Percentiles rank a stretch among this genome's conserved stretches.
Conservation (phyloP, 2,888 invertebrate species). For the Ptilodon capucinus region DNA sequence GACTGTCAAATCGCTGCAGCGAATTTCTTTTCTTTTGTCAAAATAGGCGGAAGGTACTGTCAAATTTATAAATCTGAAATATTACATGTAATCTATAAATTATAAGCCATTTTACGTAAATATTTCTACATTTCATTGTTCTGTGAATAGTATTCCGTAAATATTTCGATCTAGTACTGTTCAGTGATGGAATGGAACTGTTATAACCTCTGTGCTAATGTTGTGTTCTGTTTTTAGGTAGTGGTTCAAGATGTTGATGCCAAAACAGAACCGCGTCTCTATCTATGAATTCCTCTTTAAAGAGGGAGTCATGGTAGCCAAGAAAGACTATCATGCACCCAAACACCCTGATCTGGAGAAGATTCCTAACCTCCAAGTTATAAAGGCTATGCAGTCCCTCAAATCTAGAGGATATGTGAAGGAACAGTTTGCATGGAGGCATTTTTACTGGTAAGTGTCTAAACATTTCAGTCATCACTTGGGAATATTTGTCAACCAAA, state of each 20-base stretch:
- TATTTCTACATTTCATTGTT: conserved; percentile 7
- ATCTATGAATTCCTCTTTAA: conserved; percentile 99
- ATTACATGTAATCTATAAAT: conserved; percentile 35
- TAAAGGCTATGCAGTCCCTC: conserved; percentile 98
- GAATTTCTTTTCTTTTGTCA: conserved; percentile 46
- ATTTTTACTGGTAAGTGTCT: conserved; percentile 94
- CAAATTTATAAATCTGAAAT: conserved; percentile 32
- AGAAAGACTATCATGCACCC: conserved; percentile 98
- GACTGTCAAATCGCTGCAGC: conserved; percentile 8
- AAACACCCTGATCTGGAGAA: conserved; percentile 97
- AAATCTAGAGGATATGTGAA: conserved; percentile 99
- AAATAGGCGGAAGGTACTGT: conserved; percentile 50
- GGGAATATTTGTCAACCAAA: neutral
- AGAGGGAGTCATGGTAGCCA: conserved; percentile 99
- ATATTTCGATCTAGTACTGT: conserved; percentile 30
- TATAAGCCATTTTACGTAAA: conserved; percentile 6
- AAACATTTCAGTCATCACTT: neutral
- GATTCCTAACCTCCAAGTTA: conserved; percentile 98
- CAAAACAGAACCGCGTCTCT: conserved; percentile 97
- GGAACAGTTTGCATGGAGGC: conserved; percentile 99
- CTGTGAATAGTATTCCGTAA: conserved; percentile 8
- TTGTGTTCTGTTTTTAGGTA: conserved; percentile 65
- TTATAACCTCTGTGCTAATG: conserved; percentile 47
- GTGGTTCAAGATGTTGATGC: conserved; percentile 98
- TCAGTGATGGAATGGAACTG: conserved; percentile 20